These are phyloP conservation scores for Lochmaea capreae DNA, from an alignment of 2,888 invertebrate genomes.

Conservation along the genomic window DNA sequence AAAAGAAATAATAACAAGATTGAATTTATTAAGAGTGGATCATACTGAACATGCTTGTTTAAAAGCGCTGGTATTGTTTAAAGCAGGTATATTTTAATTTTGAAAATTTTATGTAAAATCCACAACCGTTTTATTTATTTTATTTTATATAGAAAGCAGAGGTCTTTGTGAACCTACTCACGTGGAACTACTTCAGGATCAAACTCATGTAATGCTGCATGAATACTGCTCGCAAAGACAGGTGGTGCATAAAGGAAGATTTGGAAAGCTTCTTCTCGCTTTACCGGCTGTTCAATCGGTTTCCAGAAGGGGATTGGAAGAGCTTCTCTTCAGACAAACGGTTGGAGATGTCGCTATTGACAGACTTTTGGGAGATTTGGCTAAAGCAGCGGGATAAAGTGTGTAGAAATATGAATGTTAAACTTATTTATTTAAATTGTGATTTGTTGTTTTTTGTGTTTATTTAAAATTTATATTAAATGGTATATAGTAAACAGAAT, in stretches of 20 bases:
- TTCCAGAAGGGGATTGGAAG: slow-evolving; percentile 67
- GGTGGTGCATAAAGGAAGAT: slow-evolving; percentile 67
- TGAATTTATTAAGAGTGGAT: slow-evolving; percentile 77
- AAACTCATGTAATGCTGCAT: slow-evolving; percentile 81
- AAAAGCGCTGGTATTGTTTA: slow-evolving; percentile 85
- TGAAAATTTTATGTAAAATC: background rate
- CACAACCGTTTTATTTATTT: background rate
- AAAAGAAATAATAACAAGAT: slow-evolving; percentile 74
- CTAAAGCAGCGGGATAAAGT: slow-evolving; percentile 56
- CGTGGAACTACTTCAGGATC: slow-evolving; percentile 81
- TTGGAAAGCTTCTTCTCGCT: slow-evolving; percentile 80
- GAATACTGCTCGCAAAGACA: slow-evolving; percentile 72
- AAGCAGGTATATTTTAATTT: slow-evolving; percentile 73
- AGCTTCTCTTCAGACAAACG: slow-evolving; percentile 83
- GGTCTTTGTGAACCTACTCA: slow-evolving; percentile 72
- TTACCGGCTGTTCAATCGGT: slow-evolving; percentile 72
- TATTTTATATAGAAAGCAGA: slow-evolving; percentile 68
- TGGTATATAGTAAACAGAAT: background rate
- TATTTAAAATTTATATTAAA: background rate
- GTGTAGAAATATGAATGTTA: background rate
- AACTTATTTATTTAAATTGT: slow-evolving; percentile 15
- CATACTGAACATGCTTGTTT: slow-evolving; percentile 87
- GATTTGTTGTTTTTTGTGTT: slow-evolving; percentile 14
- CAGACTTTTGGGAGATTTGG: slow-evolving; percentile 76
- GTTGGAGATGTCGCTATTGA: slow-evolving; percentile 81